Evolutionary conservation across 2,888 invertebrate species (phyloP), one percentile per base, ranked within the genome.

Genomic region (Pristionchus fissidentatus): DNA sequence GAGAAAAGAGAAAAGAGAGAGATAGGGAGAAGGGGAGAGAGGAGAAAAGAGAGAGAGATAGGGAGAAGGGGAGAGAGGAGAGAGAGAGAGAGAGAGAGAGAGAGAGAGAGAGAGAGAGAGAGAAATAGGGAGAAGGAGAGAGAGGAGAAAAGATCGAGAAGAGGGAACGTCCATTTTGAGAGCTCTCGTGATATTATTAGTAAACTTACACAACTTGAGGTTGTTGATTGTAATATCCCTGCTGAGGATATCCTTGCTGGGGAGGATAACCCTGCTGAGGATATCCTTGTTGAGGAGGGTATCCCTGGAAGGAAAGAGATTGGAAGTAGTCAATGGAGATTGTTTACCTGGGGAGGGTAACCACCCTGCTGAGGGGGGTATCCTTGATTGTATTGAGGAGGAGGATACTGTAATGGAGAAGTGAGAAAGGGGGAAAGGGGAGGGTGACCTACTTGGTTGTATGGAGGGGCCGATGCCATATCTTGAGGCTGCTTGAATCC

Each of bases 361-460:
- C 75, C 75, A 19, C 49, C 49, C 29, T 75, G 75, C 35, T 43
- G 46, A 35, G 75, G 75, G 46, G 43, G 46, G 43, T 49, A 43
- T 35, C 75, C 75, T 32, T 75, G 75, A n/a, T 43, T 49, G 75
- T 75, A 75, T 22, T 75, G 75, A 32, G 75, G 75, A 75, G 75
- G 75, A 66, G 66, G 66, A 66, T 66, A 66, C 66, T 66, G 66
- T 3, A 66, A 66, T 38, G 22, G 52, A 52, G 15, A 52, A 52
- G 1, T 52, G 3, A 22, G 22, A 52, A 19, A 52, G 52, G 22
- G 3, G n/a, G 52, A 3, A 52, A 52, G 3, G 15, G 22, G 8
- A 52, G n/a, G 26, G 19, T 13, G 26, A 15, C n/a, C 29, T 4
- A 66, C 66, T 35, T 66, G 66, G 22, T 66, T 66, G 66, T 66